Evolutionary conservation across 2,888 invertebrate species (phyloP), one percentile per base, ranked within the genome.

Genomic region (Holacanthella duospinosa): DNA sequence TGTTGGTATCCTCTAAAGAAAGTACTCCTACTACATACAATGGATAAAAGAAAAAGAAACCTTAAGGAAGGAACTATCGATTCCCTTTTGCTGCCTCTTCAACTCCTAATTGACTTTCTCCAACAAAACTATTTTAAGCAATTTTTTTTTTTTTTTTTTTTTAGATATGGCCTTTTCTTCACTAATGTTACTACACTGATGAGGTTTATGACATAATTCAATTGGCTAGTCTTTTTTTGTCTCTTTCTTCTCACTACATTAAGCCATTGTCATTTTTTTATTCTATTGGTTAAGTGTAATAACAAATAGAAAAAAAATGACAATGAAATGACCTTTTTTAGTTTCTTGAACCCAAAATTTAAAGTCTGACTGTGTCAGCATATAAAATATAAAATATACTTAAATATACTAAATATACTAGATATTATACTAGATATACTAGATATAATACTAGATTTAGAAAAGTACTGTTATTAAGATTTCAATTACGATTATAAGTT

Each of bases 401-500:
- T n/a, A n/a, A 16, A 16, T 9, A 36, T 36, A 6, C 16, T 6
- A 36, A 16, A n/a, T n/a, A n/a, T n/a, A n/a, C n/a, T n/a, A n/a
- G n/a, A n/a, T n/a, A n/a, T n/a, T n/a, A n/a, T n/a, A n/a, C n/a
- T n/a, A n/a, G n/a, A n/a, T n/a, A n/a, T n/a, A n/a, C n/a, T n/a
- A n/a, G n/a, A n/a, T n/a, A n/a, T n/a, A n/a, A n/a, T n/a, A n/a
- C n/a, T n/a, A n/a, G n/a, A n/a, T n/a, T n/a, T n/a, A n/a, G n/a
- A n/a, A n/a, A n/a, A n/a, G n/a, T n/a, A 6, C 36, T 36, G 36
- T 36, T 21, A 48, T 48, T 48, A 48, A 48, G 48, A 48, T 48
- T 48, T 48, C 48, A 48, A 48, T 48, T 48, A 48, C 48, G 48
- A 48, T 48, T n/a, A 48, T 21, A 48, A 48, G 48, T 16, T 36